phyloP scores from a whole-genome alignment of 2,113 vertebrate species.

The Balaenoptera acutorostrata region DNA sequence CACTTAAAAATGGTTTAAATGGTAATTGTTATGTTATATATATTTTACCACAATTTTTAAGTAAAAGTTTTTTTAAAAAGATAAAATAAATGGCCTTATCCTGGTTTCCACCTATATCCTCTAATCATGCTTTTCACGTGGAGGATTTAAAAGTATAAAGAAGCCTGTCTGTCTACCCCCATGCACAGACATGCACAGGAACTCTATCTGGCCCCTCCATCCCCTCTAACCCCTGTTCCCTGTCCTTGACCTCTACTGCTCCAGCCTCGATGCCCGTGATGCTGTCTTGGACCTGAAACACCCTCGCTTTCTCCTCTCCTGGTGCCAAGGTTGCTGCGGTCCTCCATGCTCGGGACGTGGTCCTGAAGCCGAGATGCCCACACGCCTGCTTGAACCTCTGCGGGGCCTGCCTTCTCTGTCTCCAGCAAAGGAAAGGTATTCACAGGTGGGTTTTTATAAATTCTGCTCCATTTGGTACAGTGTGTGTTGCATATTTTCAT shows the following conservation, averaged over 20 bases:
- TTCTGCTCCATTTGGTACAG: neutral
- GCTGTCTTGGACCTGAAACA: neutral
- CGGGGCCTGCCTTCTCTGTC: neutral
- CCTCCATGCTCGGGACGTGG: neutral
- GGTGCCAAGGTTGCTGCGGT: fast-evolving
- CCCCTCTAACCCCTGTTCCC: neutral
- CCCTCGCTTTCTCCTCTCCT: fast-evolving
- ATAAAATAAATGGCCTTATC: neutral
- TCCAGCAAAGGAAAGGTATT: neutral
- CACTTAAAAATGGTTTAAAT: too few relatives aligned
- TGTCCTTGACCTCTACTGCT: neutral
- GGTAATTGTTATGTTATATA: too few relatives aligned
- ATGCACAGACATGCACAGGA: neutral
- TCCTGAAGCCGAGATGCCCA: neutral
- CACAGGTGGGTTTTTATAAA: neutral
- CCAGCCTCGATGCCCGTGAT: fast-evolving
- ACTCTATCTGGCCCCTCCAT: neutral
- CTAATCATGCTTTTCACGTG: neutral
- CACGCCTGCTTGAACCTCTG: neutral
- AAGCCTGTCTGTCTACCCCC: neutral
- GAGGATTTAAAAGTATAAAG: neutral
- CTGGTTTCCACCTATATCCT: neutral
- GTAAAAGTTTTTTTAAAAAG: neutral
- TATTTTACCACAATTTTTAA: too few relatives aligned
- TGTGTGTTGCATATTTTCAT: neutral